Base-by-base conservation (phyloP, 2,113 vertebrate genomes). In the human region DNA sequence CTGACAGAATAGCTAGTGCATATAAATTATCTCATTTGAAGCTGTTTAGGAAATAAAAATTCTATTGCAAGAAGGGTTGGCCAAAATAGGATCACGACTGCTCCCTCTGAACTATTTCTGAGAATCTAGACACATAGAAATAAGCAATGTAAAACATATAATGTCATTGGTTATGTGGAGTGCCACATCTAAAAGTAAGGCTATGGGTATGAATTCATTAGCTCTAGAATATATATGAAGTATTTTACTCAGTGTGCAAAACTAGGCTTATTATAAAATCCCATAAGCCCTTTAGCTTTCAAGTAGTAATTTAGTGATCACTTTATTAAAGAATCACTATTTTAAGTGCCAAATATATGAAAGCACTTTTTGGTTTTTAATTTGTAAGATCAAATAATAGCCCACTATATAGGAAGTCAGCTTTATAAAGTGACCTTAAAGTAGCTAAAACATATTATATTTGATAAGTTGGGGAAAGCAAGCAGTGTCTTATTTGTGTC, bases 21-120 rank as follows among this genome's bases (percentile, higher is more conserved):
- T 76, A 59, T 93, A 90, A 92, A 94, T 73, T 38, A 87, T 57
- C 48, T 97, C 35, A 87, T 82, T 94, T 93, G 40, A 90, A 97
- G 82, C 30, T 87, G 61, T 73, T 96, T 95, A 96, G 61, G 87
- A 96, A 87, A 81, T 87, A 84, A 84, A 91, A 96, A 80, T 80
- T 89, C 48, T 92, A 2, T 80, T 78, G 35, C 45, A 84, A 68
- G 16, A 48, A 92, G 27, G n/a, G 2, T 22, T 89, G 83, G 20
- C 72, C 68, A 87, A 50, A 80, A 73, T 57, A 10, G 2, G 43
- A 38, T 76, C 38, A 32, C 57, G 18, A 52, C 78, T 73, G 61
- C 30, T 89, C 23, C 57, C 45, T 1, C 10, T 43, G 32, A 90
- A 79, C 20, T 55, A 35, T n/a, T 82, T 68, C 61, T 83, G 82